Evolutionary conservation across 2,113 vertebrate genomes (phyloP).

Genomic region (Mionectes macconnelli): DNA sequence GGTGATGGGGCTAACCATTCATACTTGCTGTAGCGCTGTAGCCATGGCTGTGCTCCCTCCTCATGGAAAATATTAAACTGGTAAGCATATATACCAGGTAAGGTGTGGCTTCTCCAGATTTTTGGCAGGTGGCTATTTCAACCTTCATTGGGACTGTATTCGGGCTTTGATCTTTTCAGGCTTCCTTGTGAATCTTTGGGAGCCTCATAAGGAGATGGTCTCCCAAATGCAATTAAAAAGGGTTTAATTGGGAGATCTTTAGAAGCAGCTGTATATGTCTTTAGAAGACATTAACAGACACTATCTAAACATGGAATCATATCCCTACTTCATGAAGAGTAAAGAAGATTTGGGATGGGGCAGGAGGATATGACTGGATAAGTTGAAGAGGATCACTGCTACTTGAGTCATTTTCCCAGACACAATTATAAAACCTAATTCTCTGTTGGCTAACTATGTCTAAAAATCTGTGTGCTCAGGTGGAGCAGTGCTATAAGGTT

Average conservation of each 20-base stretch:
- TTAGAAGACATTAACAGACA: background rate
- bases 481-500: background rate
- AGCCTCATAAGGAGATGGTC: background rate
- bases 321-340: background rate
- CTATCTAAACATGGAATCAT: background rate
- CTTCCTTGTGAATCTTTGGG: background rate
- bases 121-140: background rate
- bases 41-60: background rate
- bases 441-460: background rate
- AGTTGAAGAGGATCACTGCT: background rate
- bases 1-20: background rate
- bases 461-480: background rate
- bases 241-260: background rate
- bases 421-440: background rate
- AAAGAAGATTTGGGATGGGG: background rate
- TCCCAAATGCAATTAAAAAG: background rate
- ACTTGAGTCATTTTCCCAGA: background rate
- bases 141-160: background rate
- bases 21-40: rapidly evolving
- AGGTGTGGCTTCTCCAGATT: background rate
- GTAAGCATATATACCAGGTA: background rate
- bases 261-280: background rate
- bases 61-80: background rate
- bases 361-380: background rate
- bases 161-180: background rate